Evolutionary conservation across 2,888 invertebrate genomes (phyloP).

Genomic region (Perizoma flavofasciatum): DNA sequence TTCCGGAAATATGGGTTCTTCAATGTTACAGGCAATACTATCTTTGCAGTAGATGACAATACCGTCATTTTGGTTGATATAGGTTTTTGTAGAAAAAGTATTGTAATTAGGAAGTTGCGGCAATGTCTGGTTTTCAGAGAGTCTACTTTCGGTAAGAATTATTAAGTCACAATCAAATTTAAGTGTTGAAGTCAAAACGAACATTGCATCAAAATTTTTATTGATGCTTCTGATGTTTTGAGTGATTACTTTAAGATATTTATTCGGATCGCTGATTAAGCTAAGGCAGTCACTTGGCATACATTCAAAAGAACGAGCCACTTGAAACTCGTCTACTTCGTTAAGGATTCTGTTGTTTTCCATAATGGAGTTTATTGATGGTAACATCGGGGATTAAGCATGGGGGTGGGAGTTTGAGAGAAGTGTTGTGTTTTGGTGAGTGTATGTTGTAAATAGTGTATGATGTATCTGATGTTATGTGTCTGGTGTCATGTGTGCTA

Average conservation of each 20-base stretch:
- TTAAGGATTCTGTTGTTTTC: constrained; percentile 1
- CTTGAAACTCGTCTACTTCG: constrained; percentile 1
- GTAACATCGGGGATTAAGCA: too few relatives aligned
- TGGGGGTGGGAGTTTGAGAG: too few relatives aligned
- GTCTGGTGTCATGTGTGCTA: too few relatives aligned
- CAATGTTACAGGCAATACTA: not conserved
- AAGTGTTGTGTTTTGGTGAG: too few relatives aligned
- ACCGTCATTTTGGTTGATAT: constrained; percentile 6
- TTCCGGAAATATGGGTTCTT: constrained; percentile 1
- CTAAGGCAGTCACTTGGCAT: not conserved
- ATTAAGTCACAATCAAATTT: constrained; percentile 1
- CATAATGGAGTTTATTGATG: too few relatives aligned
- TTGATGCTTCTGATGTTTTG: constrained; percentile 12
- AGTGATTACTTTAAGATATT: constrained; percentile 5
- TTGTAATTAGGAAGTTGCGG: constrained; percentile 4
- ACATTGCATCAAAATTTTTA: not conserved
- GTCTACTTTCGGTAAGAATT: constrained; percentile 3
- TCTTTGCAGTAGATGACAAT: not conserved
- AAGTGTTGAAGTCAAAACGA: not conserved
- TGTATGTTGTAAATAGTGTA: too few relatives aligned
- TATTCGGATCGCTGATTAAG: not conserved
- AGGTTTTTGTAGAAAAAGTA: not conserved
- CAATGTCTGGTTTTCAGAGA: not conserved
- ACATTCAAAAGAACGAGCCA: constrained; percentile 2
- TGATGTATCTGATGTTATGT: too few relatives aligned